Evolutionary conservation across 2,797 vertebrate genomes (phyloP).

Genomic region (Fratercula arctica): DNA sequence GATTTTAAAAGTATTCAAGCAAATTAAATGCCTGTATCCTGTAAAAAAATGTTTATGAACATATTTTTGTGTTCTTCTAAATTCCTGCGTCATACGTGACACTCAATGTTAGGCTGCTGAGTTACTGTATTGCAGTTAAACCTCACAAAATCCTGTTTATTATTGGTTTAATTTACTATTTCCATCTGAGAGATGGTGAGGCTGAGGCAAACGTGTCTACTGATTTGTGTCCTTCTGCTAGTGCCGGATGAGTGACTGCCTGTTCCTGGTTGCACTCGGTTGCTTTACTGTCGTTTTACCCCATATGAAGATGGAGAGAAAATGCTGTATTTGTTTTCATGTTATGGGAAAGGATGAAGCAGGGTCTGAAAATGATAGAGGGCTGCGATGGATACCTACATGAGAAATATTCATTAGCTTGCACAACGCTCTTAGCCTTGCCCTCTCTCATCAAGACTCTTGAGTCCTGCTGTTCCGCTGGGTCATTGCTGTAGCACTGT

Average conservation of each 20-base stretch:
- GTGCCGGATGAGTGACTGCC: neutral
- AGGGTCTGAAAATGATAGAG: neutral
- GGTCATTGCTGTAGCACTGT: neutral
- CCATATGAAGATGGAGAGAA: neutral
- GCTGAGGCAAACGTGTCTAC: neutral
- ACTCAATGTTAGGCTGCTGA: neutral
- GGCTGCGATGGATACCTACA: neutral
- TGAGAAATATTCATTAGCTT: neutral
- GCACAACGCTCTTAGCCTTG: neutral
- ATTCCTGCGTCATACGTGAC: neutral
- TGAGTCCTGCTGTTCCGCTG: neutral
- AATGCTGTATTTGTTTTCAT: neutral
- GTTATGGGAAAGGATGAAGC: neutral
- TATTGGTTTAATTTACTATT: neutral
- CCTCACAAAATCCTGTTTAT: neutral
- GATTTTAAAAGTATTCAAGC: neutral
- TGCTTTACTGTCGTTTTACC: neutral
- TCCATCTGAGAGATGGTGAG: neutral
- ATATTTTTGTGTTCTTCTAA: neutral
- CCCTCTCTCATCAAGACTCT: neutral
- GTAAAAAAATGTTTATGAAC: neutral
- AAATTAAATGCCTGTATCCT: neutral
- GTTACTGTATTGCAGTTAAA: neutral
- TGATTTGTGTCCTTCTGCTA: neutral
- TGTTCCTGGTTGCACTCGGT: neutral